A percentile compares a stretch with the other conserved stretches of the same genome.
Evolutionary conservation across 2,888 invertebrate genomes (phyloP).

Genomic region (Erpobdella octoculata): DNA sequence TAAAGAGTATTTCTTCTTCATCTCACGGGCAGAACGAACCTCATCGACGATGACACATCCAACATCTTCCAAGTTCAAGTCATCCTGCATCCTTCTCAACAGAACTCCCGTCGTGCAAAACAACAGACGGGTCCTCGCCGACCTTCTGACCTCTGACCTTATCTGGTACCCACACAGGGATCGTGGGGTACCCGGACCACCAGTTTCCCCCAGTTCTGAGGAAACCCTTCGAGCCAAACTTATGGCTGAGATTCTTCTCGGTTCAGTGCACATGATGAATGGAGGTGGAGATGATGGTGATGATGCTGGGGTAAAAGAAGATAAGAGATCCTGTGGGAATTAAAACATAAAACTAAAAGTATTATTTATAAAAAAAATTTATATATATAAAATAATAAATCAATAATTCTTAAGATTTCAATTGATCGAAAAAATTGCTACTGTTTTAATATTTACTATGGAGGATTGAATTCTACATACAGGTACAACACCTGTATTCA

Average conservation of each 20-base stretch:
- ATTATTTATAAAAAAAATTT: no score
- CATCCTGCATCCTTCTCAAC: slow-evolving; percentile 68
- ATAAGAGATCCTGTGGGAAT: no score
- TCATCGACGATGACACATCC: slow-evolving; percentile 49
- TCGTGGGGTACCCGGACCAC: slow-evolving; percentile 39
- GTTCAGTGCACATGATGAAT: slow-evolving; percentile 45
- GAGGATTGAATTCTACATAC: no score
- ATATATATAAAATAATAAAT: no score
- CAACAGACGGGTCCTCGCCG: slow-evolving; percentile 48
- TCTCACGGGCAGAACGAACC: no score
- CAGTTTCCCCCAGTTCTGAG: slow-evolving; percentile 45
- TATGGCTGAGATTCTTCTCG: slow-evolving; percentile 47
- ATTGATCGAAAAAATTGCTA: no score
- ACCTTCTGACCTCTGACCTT: slow-evolving; percentile 43
- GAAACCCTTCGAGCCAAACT: slow-evolving; percentile 47
- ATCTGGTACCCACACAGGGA: slow-evolving; percentile 37
- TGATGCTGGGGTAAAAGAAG: no score
- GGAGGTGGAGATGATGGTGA: background rate
- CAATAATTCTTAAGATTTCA: no score
- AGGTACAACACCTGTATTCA: no score
- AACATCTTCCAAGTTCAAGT: slow-evolving; percentile 51
- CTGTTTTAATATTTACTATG: no score
- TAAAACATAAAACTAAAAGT: no score
- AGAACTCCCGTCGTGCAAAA: slow-evolving; percentile 85
- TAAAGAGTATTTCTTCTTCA: no score